A percentile compares a stretch with the other conserved stretches of the same genome.
Evolutionary conservation across 2,888 invertebrate genomes (phyloP).

Genomic region (Microctonus hyperodae): DNA sequence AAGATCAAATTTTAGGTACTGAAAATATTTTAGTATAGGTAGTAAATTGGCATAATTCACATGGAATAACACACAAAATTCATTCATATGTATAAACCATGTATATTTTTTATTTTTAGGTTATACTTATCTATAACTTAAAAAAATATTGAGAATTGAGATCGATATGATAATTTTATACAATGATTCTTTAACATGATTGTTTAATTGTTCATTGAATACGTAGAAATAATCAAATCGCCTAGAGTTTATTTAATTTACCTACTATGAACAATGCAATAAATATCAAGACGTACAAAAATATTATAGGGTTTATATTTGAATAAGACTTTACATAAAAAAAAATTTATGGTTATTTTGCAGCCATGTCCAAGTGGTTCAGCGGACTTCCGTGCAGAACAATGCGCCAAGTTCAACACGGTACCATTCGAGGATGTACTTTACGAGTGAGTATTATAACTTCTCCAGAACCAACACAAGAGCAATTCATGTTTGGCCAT

Average conservation of each 20-base stretch:
- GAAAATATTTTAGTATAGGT: neutral
- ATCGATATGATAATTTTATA: no score
- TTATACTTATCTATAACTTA: no score
- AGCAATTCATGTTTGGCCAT: conserved; percentile 1
- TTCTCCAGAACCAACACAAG: conserved; percentile 4
- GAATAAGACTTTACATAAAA: neutral
- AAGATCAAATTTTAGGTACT: neutral
- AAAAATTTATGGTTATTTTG: conserved; percentile 31
- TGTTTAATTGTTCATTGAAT: no score
- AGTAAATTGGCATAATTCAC: neutral
- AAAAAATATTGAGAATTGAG: neutral
- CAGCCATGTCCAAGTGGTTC: conserved; percentile 82
- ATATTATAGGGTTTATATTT: no score
- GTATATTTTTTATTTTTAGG: no score
- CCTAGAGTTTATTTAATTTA: no score
- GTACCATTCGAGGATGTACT: conserved; percentile 81
- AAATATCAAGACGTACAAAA: no score
- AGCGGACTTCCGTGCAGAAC: conserved; percentile 85
- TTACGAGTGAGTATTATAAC: conserved; percentile 74
- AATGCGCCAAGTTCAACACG: conserved; percentile 86
- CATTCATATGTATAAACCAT: no score
- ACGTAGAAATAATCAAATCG: no score
- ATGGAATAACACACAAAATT: neutral
- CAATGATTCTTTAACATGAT: no score
- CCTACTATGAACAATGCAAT: no score